Evolutionary conservation across 2,888 invertebrate genomes (phyloP).

Genomic region (Stenodera caucasica): DNA sequence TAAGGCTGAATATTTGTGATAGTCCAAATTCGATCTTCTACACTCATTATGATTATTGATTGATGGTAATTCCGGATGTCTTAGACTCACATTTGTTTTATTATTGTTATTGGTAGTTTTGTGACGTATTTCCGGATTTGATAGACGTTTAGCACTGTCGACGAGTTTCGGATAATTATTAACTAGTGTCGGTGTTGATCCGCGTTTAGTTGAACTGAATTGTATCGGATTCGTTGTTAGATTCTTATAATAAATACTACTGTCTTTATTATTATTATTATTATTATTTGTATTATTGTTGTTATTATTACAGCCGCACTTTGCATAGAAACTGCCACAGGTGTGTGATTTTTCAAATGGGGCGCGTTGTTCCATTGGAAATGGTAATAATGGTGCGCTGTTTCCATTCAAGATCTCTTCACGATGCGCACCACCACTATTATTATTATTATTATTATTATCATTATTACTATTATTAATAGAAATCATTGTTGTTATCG

Average conservation of each 20-base stretch:
- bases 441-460: background rate
- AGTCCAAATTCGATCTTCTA: slow-evolving; percentile 42
- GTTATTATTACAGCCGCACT: slow-evolving; percentile 52
- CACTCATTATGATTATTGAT: slow-evolving; percentile 36
- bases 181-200: slow-evolving; percentile 26
- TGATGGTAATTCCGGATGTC: slow-evolving; percentile 53
- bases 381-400: slow-evolving; percentile 27
- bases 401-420: slow-evolving; percentile 13
- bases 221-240: slow-evolving; percentile 8
- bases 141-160: slow-evolving; percentile 37
- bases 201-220: slow-evolving; percentile 27
- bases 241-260: background rate
- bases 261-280: slow-evolving; percentile 5
- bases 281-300: slow-evolving; percentile 19
- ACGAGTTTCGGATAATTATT: slow-evolving; percentile 17
- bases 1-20: slow-evolving; percentile 47
- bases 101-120: slow-evolving; percentile 23
- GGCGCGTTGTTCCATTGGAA: slow-evolving; percentile 31
- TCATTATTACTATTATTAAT: background rate
- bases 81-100: slow-evolving; percentile 45
- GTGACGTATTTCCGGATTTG: slow-evolving; percentile 43
- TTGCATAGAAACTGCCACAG: slow-evolving; percentile 56
- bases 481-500: slow-evolving; percentile 1
- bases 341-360: slow-evolving; percentile 51
- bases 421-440: background rate